phyloP scores from a whole-genome alignment of 2,797 vertebrate genomes.

The Protonibea diacanthus region DNA sequence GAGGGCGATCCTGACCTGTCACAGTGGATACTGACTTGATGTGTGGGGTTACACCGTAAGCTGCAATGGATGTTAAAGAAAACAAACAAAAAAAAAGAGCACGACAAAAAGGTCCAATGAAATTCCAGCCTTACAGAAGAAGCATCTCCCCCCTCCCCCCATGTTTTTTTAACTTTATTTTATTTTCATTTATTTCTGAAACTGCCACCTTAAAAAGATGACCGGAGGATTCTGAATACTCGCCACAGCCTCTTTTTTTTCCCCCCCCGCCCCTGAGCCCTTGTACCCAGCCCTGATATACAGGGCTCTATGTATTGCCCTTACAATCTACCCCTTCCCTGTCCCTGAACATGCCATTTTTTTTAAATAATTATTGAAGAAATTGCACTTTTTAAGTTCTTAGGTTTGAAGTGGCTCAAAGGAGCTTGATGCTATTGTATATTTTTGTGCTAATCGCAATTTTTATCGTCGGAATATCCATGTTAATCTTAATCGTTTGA shows the following conservation, averaged over 20 bases:
- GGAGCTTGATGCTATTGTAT: constrained; percentile 91
- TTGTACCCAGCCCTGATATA: constrained; percentile 57
- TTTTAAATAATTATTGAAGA: constrained; percentile 85
- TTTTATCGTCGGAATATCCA: constrained; percentile 89
- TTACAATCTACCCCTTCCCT: constrained; percentile 85
- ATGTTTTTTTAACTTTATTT: constrained; percentile 38
- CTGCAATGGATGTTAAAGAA: constrained; percentile 93
- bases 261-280: constrained; percentile 30
- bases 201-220: constrained; percentile 79
- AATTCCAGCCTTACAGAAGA: constrained; percentile 97
- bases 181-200: constrained; percentile 60
- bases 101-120: constrained; percentile 93
- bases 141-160: constrained; percentile 68
- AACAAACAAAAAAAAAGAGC: constrained; percentile 78
- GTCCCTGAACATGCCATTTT: constrained; percentile 84
- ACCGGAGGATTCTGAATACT: constrained; percentile 75
- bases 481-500: constrained; percentile 88
- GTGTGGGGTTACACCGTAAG: constrained; percentile 99
- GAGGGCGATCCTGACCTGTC: constrained; percentile 99
- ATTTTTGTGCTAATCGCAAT: constrained; percentile 90
- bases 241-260: constrained; percentile 66
- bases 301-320: constrained; percentile 79
- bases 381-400: constrained; percentile 89
- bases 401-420: constrained; percentile 91
- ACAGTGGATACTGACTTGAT: constrained; percentile 99